Percentiles rank a stretch among this genome's conserved stretches.
phyloP scores from a whole-genome alignment of 1,140 invertebrate species.

The Aplysia californica region DNA sequence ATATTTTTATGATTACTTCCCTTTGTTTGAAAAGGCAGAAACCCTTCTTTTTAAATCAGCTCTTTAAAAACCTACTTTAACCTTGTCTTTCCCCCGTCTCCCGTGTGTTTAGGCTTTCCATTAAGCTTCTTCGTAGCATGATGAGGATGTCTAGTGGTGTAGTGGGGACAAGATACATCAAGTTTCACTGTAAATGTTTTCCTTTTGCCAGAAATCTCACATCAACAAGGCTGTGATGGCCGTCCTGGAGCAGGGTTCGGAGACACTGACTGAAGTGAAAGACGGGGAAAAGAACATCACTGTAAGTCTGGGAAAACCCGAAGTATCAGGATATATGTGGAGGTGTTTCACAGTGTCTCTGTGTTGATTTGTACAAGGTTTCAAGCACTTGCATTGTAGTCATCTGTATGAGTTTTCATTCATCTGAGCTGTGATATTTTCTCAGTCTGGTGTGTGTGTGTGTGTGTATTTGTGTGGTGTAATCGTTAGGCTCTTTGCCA shows the following conservation, averaged over 20 bases:
- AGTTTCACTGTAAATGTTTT: not conserved
- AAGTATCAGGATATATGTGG: not conserved
- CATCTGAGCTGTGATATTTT: not conserved
- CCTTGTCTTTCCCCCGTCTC: not conserved
- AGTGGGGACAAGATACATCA: not conserved
- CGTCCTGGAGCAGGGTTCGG: not conserved
- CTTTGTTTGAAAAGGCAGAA: too few species aligned
- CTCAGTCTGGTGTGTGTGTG: not conserved
- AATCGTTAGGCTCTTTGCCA: too few species aligned
- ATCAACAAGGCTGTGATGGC: slow-evolving; percentile 24
- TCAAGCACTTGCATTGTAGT: not conserved
- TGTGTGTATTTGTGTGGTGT: too few species aligned
- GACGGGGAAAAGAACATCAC: not conserved
- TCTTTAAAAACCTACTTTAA: not conserved
- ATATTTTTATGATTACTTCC: too few species aligned
- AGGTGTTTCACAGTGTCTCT: not conserved
- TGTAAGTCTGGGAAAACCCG: not conserved
- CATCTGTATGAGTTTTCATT: not conserved
- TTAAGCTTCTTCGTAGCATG: not conserved
- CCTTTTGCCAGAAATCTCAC: slow-evolving; percentile 15
- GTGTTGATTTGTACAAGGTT: not conserved
- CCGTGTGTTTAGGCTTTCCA: not conserved
- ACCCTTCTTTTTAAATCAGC: not conserved
- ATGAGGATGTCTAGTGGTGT: not conserved
- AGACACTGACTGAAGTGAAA: not conserved